Base-by-base conservation (phyloP, 2,797 vertebrate genomes). In the Rhadinocentrus ornatus region DNA sequence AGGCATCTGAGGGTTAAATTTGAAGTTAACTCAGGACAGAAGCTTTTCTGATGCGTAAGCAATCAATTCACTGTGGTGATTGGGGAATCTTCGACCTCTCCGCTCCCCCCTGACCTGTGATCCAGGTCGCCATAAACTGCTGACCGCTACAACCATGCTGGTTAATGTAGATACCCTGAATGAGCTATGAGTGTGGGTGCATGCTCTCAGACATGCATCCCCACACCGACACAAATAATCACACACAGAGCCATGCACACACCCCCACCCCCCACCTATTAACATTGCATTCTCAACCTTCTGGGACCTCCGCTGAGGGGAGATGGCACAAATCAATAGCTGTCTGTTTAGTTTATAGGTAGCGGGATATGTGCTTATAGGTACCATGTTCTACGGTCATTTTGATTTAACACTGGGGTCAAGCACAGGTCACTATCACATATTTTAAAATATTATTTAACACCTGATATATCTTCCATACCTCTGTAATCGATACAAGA, bases 331-430 rank as follows among this genome's bases (percentile, higher is more conserved):
- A 81, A 94, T 95, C 95, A 93, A 95, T 95, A 94, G 46, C 84
- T 89, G 93, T 89, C 94, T 92, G 78, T 88, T 90, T 93, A 90
- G 91, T 95, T 95, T 94, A 95, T 93, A 85, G 93, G 87, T 46
- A 27, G 71, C 24, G 65, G 81, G 84, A 81, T 86, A 75, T 86
- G 88, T 86, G 84, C 91, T 89, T 73, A 87, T 83, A 88, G 66
- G 71, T 82, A 77, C 88, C 82, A 71, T 84, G 89, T 87, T 83
- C 82, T 62, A 31, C 52, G 82, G 88, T 89, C 90, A 78, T 56
- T 87, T 77, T 93, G 92, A 94, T 94, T 94, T 94, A 94, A 71
- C 29, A 63, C 57, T 54, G 82, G 70, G 91, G 88, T 91, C 86
- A 60, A 77, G 66, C 72, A 32, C 4, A 16, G 83, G 86, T 87